phyloP scores from a whole-genome alignment of 2,113 vertebrate genomes.

The Entosphenus tridentatus region DNA sequence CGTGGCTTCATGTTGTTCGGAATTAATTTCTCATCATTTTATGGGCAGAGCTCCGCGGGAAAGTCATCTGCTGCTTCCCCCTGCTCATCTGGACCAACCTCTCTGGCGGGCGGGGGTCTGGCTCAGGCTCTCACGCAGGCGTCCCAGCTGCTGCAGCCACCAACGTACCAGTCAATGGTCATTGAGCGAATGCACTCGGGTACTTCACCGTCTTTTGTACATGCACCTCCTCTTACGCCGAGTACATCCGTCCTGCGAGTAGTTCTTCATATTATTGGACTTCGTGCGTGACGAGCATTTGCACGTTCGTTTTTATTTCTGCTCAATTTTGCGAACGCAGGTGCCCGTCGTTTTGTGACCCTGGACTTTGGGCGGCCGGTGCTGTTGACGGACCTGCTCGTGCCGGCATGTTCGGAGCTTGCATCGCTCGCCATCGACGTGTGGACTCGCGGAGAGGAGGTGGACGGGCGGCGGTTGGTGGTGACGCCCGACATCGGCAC shows the following conservation, averaged over 20 bases:
- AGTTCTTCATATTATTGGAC: too few species aligned
- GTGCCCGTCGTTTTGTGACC: constrained; percentile 83
- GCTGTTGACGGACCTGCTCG: constrained; percentile 70
- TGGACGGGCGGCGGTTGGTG: constrained; percentile 74
- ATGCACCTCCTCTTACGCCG: too few species aligned
- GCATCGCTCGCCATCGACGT: constrained; percentile 94
- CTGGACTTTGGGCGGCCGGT: constrained; percentile 83
- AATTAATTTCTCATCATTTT: too few species aligned
- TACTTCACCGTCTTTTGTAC: constrained; percentile 17
- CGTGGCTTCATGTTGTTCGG: too few species aligned
- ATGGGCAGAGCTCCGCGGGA: too few species aligned
- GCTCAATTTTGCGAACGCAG: constrained; percentile 19
- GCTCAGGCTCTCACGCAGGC: constrained; percentile 91
- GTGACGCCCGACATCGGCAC: constrained; percentile 96
- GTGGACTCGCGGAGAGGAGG: constrained; percentile 92
- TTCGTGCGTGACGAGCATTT: too few species aligned
- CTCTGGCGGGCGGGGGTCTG: constrained; percentile 22
- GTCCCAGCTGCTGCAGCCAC: constrained; percentile 88
- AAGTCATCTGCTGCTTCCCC: too few species aligned
- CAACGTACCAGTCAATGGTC: constrained; percentile 98
- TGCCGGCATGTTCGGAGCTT: constrained; percentile 81
- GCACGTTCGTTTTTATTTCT: constrained; percentile 1
- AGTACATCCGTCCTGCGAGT: too few species aligned
- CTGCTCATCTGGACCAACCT: too few species aligned
- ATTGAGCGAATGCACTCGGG: constrained; percentile 98